Base-by-base conservation (phyloP, 2,797 vertebrate genomes). In the Podarcis siculus region DNA sequence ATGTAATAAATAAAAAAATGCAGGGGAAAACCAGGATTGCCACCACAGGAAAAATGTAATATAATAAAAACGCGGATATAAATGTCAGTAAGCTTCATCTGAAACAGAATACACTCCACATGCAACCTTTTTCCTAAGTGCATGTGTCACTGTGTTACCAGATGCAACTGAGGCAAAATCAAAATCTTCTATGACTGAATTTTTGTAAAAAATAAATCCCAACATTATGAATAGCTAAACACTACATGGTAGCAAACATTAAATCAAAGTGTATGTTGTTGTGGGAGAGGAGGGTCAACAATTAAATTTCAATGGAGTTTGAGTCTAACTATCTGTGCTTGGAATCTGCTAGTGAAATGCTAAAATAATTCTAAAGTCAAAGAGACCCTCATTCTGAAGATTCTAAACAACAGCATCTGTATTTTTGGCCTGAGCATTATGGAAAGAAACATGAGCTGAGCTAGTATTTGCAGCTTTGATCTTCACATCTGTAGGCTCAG, bases 41-140 rank as follows among this genome's bases (percentile, higher is more conserved):
- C 39, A 45, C 42, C 23, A 82, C 6, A 58, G 7, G 2, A 17
- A 61, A 87, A 39, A 9, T 79, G 30, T 32, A 69, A 69, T 61
- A 61, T 37, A 71, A 39, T 90, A 32, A 35, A 58, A 12, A 37
- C 3, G 87, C 42, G 4, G 39, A 82, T 15, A 35, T 81, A 25
- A 30, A 64, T 39, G 25, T 35, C 6, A 35, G 27, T 10, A 39
- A 61, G 21, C 32, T 75, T 75, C 1, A 9, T 55, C 75, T 1
- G 82, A 90, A 89, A n/a, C 84, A 90, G 85, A 90, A 79, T 86
- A 27, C 82, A 10, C 69, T n/a, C n/a, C 13, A 27, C 58, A 73
- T 61, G 49, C 23, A 84, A 58, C 6, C 13, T 84, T 27, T 49
- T 85, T 82, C 80, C 58, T 72, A 79, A 73, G 19, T 85, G 73